Base-by-base conservation (phyloP, 64 coral and sea anemone species). In the Montipora capricornis region DNA sequence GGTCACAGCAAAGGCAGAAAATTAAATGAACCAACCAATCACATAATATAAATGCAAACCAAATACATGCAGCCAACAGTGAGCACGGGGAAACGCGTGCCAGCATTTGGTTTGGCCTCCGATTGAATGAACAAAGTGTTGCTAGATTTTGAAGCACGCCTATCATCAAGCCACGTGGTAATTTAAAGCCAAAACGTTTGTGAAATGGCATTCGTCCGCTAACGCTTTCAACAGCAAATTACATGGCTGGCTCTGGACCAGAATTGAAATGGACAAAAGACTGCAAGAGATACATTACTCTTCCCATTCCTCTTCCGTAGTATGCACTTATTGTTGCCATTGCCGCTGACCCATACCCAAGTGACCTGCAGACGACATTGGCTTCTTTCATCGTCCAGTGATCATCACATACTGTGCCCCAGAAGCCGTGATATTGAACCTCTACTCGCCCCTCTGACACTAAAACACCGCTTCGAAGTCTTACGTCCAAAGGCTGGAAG, bases 371-470 rank as follows among this genome's bases (percentile, higher is more conserved):
- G 68, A 93, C 92, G 5, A 93, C 84, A 64, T 87, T 93, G 6
- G 83, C 92, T 47, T 84, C 82, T 7, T 48, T 57, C n/a, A 93
- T 3, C 8, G 77, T 78, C 83, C 82, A 93, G 19, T 80, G 57
- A 79, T 93, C 92, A 69, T 85, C 92, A 49, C 92, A 93, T 2
- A 93, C 61, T 57, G 92, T 79, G 76, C 92, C 92, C 92, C 92
- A 93, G 14, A 68, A 59, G 10, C 47, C 60, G 22, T 71, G 22
- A 76, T 80, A 15, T 29, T 80, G 44, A 48, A 93, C 84, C 51
- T 93, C 92, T 14, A 93, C 92, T 29, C 92, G 92, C 4, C 95
- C 95, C 79, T 97, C 92, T 5, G 89, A 97, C 3, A 87, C 88
- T 73, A 94, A 74, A 17, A 48, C 82, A 0, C 95, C 95, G 49